Evolutionary conservation across 2,888 invertebrate species (phyloP), one percentile per base, ranked within the genome.

Genomic region (Protodeltote pygarga): DNA sequence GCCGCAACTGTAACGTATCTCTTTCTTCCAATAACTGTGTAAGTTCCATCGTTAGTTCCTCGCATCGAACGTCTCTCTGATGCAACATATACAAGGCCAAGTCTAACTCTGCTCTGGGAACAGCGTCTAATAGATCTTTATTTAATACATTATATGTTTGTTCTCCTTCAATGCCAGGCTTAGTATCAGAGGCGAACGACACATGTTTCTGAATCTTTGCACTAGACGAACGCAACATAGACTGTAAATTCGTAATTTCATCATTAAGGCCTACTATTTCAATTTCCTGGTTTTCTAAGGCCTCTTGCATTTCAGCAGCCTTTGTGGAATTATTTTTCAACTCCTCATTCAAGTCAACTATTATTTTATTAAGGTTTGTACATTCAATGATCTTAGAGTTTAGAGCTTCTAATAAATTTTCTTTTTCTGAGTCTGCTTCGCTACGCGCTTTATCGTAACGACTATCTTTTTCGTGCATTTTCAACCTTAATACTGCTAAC

Each of bases 61-160:
- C 97, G 78, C 96, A 96, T 0, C 96, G 93, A 47, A 97, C 95
- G 65, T 97, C 97, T 58, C 97, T 93, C 74, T 97, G 96, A 79
- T 98, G 97, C 37, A 97, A 87, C 95, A 96, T 96, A 75, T 97
- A 97, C 25, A 97, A 81, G 0, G 97, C 96, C 37, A 96, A 88
- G 75, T 97, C 97, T 38, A 97, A 84, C 80, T 97, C 96, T 0
- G 95, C 94, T 72, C 94, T 89, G 0, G 90, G 89, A 15, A 92
- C 86, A 20, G 87, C 84, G 37, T 90, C 87, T 20, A 87, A 65
- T 4, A 89, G 68, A 9, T 87, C 85, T 44, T 71, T 86, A 48
- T 79, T 83, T 13, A 83, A 32, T 35, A 54, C 34, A 10, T 50
- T 59, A 24, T 77, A 73, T 1, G 59, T 11, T 10, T 47, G 44